Conservation (phyloP, 2,113 vertebrate species). For the Empidonax traillii region DNA sequence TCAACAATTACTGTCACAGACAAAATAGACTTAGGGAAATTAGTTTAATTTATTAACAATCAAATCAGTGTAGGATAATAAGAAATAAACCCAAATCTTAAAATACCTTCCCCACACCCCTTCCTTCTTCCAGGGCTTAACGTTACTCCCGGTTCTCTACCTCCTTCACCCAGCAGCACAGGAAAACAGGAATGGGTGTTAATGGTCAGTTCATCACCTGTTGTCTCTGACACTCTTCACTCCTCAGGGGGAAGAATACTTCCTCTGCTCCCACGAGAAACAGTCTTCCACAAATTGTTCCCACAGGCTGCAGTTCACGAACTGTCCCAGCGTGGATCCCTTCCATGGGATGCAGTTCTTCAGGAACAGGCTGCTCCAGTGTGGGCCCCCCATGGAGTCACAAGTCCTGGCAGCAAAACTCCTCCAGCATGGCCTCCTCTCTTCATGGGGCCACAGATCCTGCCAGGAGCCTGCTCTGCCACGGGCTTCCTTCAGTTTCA, state of each 20-base stretch:
- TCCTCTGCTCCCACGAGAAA: neutral
- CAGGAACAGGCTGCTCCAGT: neutral
- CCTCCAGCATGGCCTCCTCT: neutral
- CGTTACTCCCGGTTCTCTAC: neutral
- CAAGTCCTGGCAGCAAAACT: accelerated
- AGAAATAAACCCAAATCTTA: neutral
- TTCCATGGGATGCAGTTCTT: neutral
- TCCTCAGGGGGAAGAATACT: neutral
- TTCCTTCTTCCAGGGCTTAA: neutral
- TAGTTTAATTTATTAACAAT: neutral
- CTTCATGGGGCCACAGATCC: neutral
- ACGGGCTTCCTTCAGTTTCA: neutral
- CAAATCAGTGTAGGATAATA: neutral
- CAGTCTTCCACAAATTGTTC: neutral
- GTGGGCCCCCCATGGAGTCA: neutral
- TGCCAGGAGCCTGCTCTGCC: neutral
- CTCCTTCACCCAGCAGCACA: neutral
- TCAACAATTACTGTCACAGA: neutral
- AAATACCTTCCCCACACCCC: accelerated
- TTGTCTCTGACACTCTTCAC: too few species aligned
- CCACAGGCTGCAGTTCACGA: neutral
- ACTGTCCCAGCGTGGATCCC: accelerated
- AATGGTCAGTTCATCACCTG: accelerated
- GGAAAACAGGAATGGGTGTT: accelerated
- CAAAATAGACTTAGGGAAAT: neutral